phyloP scores from a whole-genome alignment of 2,888 invertebrate genomes.

The Ditylenchus weischeri region DNA sequence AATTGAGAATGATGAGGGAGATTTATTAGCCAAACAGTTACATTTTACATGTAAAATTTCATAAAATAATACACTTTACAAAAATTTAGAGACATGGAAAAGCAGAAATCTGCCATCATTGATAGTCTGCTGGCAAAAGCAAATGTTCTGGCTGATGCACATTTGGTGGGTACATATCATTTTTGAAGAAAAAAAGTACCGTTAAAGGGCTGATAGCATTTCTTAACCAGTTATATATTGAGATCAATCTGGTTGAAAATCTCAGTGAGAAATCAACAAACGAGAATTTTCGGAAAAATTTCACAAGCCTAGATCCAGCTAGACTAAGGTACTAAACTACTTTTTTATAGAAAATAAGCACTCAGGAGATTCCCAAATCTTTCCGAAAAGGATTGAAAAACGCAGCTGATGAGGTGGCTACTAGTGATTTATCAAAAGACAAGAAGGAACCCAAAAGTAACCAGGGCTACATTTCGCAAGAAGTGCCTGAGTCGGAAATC shows the following conservation, averaged over 20 bases:
- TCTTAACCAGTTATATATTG: too few species aligned
- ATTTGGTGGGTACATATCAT: slow-evolving; percentile 17
- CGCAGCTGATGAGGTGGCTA: slow-evolving; percentile 14
- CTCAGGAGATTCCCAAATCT: slow-evolving; percentile 29
- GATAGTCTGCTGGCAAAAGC: slow-evolving; percentile 38
- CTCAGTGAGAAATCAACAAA: too few species aligned
- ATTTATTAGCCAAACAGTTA: slow-evolving; percentile 21
- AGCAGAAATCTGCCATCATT: slow-evolving; percentile 72
- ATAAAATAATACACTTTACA: not conserved
- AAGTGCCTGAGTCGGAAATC: slow-evolving; percentile 6
- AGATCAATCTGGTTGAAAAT: too few species aligned
- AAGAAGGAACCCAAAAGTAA: slow-evolving; percentile 7
- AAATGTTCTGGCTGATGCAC: slow-evolving; percentile 32
- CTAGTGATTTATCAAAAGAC: slow-evolving; percentile 9
- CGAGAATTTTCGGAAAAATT: too few species aligned
- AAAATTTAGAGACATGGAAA: slow-evolving; percentile 73
- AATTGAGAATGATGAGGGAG: slow-evolving; percentile 66
- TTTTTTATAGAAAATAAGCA: slow-evolving; percentile 19
- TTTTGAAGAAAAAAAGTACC: too few species aligned
- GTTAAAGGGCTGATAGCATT: too few species aligned
- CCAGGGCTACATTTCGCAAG: not conserved
- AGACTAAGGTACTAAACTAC: not conserved
- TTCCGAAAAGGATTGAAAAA: slow-evolving; percentile 32
- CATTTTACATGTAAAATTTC: not conserved
- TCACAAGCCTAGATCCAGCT: too few species aligned